These are phyloP conservation scores for Drosophila crucigera DNA, from an alignment of 2,888 invertebrate genomes.

Conservation along the genomic window DNA sequence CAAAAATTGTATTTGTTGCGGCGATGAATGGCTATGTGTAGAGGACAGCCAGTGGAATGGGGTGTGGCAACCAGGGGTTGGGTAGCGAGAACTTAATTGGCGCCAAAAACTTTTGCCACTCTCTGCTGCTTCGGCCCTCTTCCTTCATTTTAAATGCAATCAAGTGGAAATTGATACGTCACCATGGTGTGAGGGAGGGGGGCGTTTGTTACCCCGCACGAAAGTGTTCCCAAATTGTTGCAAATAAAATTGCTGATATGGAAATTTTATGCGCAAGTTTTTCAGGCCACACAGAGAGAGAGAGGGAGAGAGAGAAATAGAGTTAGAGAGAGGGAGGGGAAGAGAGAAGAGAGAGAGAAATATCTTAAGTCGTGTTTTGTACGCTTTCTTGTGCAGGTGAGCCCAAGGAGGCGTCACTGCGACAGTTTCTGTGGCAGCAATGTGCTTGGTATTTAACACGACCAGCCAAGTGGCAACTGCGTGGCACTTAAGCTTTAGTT, in stretches of 20 bases:
- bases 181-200: conserved; percentile 25
- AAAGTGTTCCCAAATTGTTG: conserved; percentile 80
- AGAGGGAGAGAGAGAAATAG: neutral
- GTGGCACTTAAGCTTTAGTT: conserved; percentile 36
- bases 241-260: conserved; percentile 80
- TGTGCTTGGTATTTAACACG: conserved; percentile 60
- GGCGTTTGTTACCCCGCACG: conserved; percentile 19
- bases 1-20: conserved; percentile 77
- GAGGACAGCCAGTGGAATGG: neutral
- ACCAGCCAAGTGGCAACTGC: conserved; percentile 44
- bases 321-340: neutral
- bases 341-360: neutral
- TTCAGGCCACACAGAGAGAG: conserved; percentile 29
- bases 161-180: conserved; percentile 80
- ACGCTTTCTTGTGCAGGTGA: conserved; percentile 6
- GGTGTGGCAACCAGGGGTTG: neutral
- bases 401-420: conserved; percentile 7
- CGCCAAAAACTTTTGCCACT: conserved; percentile 65
- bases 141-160: conserved; percentile 69
- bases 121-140: conserved; percentile 13
- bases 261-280: conserved; percentile 73
- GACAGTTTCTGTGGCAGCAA: conserved; percentile 32
- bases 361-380: conserved; percentile 12
- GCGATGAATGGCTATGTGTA: conserved; percentile 39
- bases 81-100: conserved; percentile 64